phyloP scores from a whole-genome alignment of 2,888 invertebrate genomes.

The Megastigmus dorsalis region DNA sequence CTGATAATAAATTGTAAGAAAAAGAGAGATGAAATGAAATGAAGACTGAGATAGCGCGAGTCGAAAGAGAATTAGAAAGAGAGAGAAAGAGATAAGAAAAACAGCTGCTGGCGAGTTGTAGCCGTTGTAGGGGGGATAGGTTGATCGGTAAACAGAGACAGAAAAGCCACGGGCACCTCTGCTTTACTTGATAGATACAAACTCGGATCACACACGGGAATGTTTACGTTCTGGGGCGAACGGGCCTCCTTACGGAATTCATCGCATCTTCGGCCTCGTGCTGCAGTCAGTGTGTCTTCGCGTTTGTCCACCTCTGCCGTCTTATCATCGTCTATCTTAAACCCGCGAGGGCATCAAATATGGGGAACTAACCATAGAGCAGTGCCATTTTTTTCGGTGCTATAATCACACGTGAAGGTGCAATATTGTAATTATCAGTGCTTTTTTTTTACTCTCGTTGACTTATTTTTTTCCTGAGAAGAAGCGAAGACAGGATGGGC shows the following conservation, averaged over 20 bases:
- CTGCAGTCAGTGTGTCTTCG: not conserved
- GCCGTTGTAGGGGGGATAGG: not conserved
- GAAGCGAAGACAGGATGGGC: conserved; percentile 64
- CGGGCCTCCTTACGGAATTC: not conserved
- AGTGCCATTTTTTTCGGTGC: not conserved
- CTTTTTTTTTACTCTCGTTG: no score
- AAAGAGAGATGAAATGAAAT: not conserved
- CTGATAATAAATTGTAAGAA: not conserved
- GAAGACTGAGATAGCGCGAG: not conserved
- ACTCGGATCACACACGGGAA: conserved; percentile 15
- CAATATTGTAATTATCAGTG: not conserved
- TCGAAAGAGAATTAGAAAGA: conserved; percentile 8
- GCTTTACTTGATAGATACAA: no score
- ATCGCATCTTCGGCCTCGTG: not conserved
- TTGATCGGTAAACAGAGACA: not conserved
- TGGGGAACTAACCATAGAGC: not conserved
- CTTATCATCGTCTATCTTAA: not conserved
- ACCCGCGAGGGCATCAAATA: not conserved
- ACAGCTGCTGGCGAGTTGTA: conserved; percentile 20
- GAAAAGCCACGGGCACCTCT: not conserved
- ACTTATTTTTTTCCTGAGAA: conserved; percentile 10
- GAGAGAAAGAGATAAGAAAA: conserved; percentile 1
- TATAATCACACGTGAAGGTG: not conserved
- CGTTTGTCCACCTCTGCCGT: not conserved
- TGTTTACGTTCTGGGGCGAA: conserved; percentile 9